Base-by-base conservation (phyloP, 35 echinoderm and acorn worm genomes). In the Ophioderma brevispina region DNA sequence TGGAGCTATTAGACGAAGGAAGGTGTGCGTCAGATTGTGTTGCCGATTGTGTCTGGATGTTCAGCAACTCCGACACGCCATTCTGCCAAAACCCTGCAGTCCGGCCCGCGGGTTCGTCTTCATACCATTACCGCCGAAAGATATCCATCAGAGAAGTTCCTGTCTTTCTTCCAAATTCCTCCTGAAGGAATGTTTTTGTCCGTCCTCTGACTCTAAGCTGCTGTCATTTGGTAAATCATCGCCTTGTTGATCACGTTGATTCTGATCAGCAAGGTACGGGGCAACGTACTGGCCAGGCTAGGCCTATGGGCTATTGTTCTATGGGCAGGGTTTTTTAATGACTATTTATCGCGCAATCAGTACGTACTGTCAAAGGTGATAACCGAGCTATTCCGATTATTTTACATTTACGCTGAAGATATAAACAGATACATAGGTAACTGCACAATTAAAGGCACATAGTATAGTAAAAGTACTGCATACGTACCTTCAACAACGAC, bases 241-340 rank as follows among this genome's bases (percentile, higher is more conserved):
- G 59, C 59, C 59, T 70, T 70, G 59, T 70, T 70, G 28, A 70
- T 70, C 15, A 4, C 59, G 59, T 70, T 70, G 59, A 70, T 70
- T 70, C 28, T 70, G 59, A 70, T 70, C 59, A 70, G 28, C 59
- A 3, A 70, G 1, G 2, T 25, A 70, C n/a, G 28, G 59, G 59
- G 59, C 59, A 70, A 70, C 23, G 28, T 70, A 70, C 59, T 70
- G 59, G 59, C 17, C 59, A 70, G 59, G 59, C 59, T 70, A 70
- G 6, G 23, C 59, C 59, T 70, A 70, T 70, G 59, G 59, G 59
- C 59, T 70, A 70, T 70, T 70, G 59, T 70, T 18, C 28, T 70
- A 70, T 70, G 59, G 59, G 59, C 59, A 70, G 59, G 59, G 59
- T 25, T 70, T 70, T 70, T 70, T 70, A 70, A 70, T 70, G 59